These are phyloP conservation scores for Oryzias celebensis DNA, from an alignment of 2,113 vertebrate genomes.

Conservation along the genomic window DNA sequence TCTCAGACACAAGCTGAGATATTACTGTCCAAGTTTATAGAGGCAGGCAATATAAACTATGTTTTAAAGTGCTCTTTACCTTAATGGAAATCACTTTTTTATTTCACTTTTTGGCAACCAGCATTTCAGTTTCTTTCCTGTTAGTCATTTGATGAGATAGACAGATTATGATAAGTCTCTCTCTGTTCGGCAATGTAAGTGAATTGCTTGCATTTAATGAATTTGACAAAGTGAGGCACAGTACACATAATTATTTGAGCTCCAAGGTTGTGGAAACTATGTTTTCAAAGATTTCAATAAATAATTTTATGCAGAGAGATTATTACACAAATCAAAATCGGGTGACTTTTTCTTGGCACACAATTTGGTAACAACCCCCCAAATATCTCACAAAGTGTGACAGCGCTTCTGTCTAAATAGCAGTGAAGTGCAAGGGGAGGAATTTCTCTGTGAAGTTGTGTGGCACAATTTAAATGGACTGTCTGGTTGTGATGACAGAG, in stretches of 20 bases:
- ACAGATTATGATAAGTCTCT: constrained; percentile 35
- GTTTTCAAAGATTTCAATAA: constrained; percentile 8
- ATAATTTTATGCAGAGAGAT: constrained; percentile 10
- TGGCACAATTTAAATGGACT: constrained; percentile 45
- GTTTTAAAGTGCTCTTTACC: constrained; percentile 44
- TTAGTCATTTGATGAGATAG: constrained; percentile 31
- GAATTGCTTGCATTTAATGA: constrained; percentile 25
- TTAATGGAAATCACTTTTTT: constrained; percentile 54
- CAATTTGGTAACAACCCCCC: constrained; percentile 32
- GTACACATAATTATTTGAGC: constrained; percentile 24
- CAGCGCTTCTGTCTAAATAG: constrained; percentile 10
- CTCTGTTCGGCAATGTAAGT: constrained; percentile 22
- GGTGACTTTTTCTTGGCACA: constrained; percentile 7
- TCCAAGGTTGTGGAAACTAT: constrained; percentile 11
- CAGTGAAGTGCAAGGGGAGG: constrained; percentile 21
- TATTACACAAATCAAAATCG: constrained; percentile 15
- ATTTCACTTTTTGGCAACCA: constrained; percentile 45
- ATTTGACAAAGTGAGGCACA: constrained; percentile 29
- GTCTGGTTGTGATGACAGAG: constrained; percentile 62
- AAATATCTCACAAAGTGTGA: constrained; percentile 1
- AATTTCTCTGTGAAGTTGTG: constrained; percentile 27
- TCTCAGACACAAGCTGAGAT: constrained; percentile 22
- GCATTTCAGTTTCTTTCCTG: constrained; percentile 16
- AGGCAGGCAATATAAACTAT: constrained; percentile 33
- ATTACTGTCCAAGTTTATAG: constrained; percentile 45